These are phyloP conservation scores for Chaetodon trifascialis DNA, from an alignment of 2,113 vertebrate genomes.

Conservation along the genomic window DNA sequence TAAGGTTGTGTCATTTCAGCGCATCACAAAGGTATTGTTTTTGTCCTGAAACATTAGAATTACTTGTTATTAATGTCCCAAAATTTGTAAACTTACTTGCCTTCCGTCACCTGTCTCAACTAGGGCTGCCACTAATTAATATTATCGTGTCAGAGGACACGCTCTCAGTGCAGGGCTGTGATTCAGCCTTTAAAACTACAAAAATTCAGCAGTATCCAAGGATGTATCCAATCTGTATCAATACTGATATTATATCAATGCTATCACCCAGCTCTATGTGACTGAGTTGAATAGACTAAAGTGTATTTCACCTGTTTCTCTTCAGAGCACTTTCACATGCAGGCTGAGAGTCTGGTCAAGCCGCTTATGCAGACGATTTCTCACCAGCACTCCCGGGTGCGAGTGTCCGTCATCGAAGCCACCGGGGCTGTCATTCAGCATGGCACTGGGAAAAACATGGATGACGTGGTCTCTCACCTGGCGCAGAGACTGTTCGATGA, in stretches of 20 bases:
- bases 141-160: neutral
- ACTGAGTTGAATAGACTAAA: neutral
- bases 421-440: conserved; percentile 90
- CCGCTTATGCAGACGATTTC: conserved; percentile 93
- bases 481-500: conserved; percentile 96
- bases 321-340: conserved; percentile 95
- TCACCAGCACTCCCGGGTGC: conserved; percentile 94
- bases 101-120: too few relatives aligned
- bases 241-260: neutral
- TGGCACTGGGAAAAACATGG: conserved; percentile 89
- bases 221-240: neutral
- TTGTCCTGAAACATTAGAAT: neutral
- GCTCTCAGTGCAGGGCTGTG: neutral
- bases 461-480: conserved; percentile 94
- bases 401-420: conserved; percentile 90
- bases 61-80: neutral
- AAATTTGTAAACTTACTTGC: too few relatives aligned
- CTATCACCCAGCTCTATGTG: neutral
- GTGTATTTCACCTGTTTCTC: conserved; percentile 12
- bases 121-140: too few relatives aligned
- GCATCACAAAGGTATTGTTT: too few relatives aligned
- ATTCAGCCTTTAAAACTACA: neutral
- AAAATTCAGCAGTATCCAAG: neutral
- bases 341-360: conserved; percentile 91
- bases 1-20: neutral